Conservation (phyloP, 2,888 invertebrate species). For the Dicranocentrus wangi region DNA sequence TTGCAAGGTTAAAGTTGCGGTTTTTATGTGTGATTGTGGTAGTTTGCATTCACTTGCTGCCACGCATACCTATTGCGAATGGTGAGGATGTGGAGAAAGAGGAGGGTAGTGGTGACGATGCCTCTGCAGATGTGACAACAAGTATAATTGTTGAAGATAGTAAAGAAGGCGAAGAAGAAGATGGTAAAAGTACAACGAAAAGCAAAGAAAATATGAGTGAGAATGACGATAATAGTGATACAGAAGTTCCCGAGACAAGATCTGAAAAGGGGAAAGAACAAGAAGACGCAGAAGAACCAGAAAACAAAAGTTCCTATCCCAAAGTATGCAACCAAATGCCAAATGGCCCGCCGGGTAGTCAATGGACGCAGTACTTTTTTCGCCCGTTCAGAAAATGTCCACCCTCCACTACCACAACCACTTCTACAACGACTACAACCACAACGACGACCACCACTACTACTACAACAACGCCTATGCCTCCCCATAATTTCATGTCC, state of each 20-base stretch:
- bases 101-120: background rate
- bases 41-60: background rate
- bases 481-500: conserved; percentile 53
- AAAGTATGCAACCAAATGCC: conserved; percentile 48
- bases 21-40: conserved; percentile 2
- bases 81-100: conserved; percentile 13
- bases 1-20: background rate
- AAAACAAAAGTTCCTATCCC: conserved; percentile 20
- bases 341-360: conserved; percentile 31
- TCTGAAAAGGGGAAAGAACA: conserved; percentile 3
- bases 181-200: no score
- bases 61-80: background rate
- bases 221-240: background rate
- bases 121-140: background rate
- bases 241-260: background rate
- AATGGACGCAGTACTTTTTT: conserved; percentile 47
- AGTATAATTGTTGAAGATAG: conserved; percentile 14
- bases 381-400: conserved; percentile 53
- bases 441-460: conserved; percentile 49
- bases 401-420: conserved; percentile 38
- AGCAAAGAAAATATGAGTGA: background rate
- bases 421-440: conserved; percentile 41
- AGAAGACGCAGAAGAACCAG: conserved; percentile 18
- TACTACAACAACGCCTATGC: conserved; percentile 48
- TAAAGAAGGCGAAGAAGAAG: conserved; percentile 2